Conservation (phyloP, 2,113 vertebrate species). For the Chaetodon auriga region DNA sequence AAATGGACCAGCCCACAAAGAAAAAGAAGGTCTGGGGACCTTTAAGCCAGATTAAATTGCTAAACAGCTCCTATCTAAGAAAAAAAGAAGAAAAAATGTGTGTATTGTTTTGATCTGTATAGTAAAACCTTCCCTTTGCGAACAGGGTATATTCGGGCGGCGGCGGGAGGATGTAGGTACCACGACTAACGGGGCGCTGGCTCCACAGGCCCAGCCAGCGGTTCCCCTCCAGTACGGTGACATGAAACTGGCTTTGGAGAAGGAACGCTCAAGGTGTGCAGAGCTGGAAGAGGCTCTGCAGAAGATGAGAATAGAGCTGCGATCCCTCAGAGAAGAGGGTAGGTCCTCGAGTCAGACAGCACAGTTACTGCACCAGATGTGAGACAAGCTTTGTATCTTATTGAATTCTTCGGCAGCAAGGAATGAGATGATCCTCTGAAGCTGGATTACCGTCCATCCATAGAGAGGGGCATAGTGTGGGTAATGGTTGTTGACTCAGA, state of each 20-base stretch:
- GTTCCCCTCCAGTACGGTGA: constrained; percentile 96
- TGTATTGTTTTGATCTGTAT: background rate
- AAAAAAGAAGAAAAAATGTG: background rate
- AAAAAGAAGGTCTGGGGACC: constrained; percentile 94
- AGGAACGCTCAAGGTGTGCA: constrained; percentile 94
- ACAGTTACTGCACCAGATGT: background rate
- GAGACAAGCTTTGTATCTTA: background rate
- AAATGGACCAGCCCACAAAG: constrained; percentile 98
- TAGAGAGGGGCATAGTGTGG: background rate
- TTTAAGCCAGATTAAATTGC: constrained; percentile 19
- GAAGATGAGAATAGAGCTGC: constrained; percentile 97
- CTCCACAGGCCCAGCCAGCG: constrained; percentile 76
- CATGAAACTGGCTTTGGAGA: constrained; percentile 97
- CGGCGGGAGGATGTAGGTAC: constrained; percentile 92
- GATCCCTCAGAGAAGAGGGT: constrained; percentile 97
- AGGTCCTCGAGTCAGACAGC: constrained; percentile 26
- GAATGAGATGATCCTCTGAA: background rate
- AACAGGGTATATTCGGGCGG: constrained; percentile 97
- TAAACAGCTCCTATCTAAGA: background rate
- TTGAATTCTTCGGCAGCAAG: background rate
- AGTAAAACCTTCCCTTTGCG: constrained; percentile 46
- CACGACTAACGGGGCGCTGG: constrained; percentile 75
- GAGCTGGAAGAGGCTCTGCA: constrained; percentile 98
- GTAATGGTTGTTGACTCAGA: background rate
- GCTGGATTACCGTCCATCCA: background rate